A percentile compares a stretch with the other conserved stretches of the same genome.
Evolutionary conservation across 1,140 invertebrate genomes (phyloP).

Genomic region (Pantala flavescens): DNA sequence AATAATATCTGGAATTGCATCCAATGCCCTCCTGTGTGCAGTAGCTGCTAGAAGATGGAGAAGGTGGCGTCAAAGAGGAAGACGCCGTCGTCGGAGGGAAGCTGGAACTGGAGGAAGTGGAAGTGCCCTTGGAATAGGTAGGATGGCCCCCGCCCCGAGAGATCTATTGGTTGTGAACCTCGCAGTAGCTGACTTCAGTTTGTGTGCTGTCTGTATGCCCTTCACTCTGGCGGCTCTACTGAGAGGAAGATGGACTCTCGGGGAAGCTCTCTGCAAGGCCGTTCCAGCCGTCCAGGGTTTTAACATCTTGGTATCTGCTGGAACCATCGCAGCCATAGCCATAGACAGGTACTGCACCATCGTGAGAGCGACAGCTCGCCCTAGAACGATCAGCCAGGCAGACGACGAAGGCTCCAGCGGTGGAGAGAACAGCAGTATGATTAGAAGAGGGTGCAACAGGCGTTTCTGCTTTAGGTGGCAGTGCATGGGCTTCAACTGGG

Average conservation of each 20-base stretch:
- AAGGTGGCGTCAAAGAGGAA: background rate
- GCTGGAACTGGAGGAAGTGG: background rate
- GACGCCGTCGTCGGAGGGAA: background rate
- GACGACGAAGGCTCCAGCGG: background rate
- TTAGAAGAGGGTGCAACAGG: background rate
- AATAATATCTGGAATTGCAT: slow-evolving; percentile 27
- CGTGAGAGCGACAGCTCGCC: slow-evolving; percentile 27
- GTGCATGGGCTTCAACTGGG: background rate
- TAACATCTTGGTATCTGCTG: slow-evolving; percentile 39
- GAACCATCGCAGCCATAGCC: slow-evolving; percentile 43
- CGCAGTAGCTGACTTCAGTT: slow-evolving; percentile 39
- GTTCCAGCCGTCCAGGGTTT: slow-evolving; percentile 41
- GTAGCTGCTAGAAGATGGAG: slow-evolving; percentile 34
- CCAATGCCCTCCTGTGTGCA: slow-evolving; percentile 34
- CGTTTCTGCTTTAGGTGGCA: background rate
- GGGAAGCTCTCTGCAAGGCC: slow-evolving; percentile 38
- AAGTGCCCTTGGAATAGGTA: slow-evolving; percentile 13
- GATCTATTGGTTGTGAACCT: slow-evolving; percentile 46
- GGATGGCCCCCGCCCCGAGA: slow-evolving; percentile 39
- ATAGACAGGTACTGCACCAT: slow-evolving; percentile 40
- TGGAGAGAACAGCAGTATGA: background rate
- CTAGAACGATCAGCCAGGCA: background rate
- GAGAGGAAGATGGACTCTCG: slow-evolving; percentile 27
- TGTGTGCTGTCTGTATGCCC: slow-evolving; percentile 40
- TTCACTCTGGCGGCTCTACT: slow-evolving; percentile 36